These are phyloP conservation scores for Acromyrmex heyeri DNA, from an alignment of 1,140 invertebrate genomes.

Conservation along the genomic window DNA sequence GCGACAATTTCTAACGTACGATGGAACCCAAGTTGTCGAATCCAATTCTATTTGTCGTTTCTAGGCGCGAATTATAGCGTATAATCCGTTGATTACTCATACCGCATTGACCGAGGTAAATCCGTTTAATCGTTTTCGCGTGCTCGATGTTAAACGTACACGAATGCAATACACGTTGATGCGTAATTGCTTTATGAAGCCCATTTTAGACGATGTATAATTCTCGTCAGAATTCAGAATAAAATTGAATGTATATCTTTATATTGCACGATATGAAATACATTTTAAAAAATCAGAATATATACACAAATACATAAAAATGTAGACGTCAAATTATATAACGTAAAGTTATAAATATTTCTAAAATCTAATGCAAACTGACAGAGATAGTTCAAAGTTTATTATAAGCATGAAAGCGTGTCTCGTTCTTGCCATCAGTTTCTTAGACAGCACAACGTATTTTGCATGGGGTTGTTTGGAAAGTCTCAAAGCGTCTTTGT, in stretches of 20 bases:
- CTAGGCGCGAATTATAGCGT: constrained; percentile 17
- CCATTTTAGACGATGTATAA: not conserved
- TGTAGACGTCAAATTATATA: not conserved
- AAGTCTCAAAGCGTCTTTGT: not conserved
- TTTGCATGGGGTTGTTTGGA: not conserved
- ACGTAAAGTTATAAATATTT: not conserved
- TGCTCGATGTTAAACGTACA: constrained; percentile 45
- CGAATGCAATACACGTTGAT: not conserved
- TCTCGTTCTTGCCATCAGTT: not conserved
- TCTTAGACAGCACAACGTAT: not conserved
- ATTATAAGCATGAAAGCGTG: not conserved
- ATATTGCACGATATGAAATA: too few relatives aligned
- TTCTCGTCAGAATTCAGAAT: not conserved
- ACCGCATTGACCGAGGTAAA: constrained; percentile 41
- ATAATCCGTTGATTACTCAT: constrained; percentile 47
- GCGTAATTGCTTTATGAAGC: constrained; percentile 27
- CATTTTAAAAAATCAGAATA: not conserved
- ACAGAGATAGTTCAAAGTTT: not conserved
- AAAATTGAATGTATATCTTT: not conserved
- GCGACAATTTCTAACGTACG: not conserved
- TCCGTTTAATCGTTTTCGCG: constrained; percentile 58
- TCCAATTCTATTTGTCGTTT: not conserved
- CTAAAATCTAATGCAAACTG: not conserved
- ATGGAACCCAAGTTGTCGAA: constrained; percentile 27
- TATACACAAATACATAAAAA: not conserved